phyloP scores from a whole-genome alignment of 2,888 invertebrate genomes.

The Escarpia spicata region DNA sequence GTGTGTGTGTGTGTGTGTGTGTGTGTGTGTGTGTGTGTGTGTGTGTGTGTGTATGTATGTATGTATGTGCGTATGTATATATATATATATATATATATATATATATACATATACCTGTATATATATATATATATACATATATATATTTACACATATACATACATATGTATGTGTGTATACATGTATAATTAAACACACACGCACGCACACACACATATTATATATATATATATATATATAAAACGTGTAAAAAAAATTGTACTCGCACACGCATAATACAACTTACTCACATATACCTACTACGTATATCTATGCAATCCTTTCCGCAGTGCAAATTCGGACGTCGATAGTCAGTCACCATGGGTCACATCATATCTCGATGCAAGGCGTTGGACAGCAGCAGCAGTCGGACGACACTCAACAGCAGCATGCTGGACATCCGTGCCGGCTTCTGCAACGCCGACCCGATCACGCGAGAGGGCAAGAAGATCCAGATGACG shows the following conservation, averaged over 20 bases:
- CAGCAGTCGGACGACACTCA: neutral
- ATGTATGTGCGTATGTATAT: neutral
- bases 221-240: too few species aligned
- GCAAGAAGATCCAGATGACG: conserved; percentile 49
- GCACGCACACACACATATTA: too few species aligned
- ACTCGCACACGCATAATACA: too few species aligned
- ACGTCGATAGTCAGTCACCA: neutral
- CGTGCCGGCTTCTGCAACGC: conserved; percentile 42
- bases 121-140: neutral
- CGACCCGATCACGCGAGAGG: conserved; percentile 44
- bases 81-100: neutral
- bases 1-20: too few species aligned
- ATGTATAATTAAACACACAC: neutral
- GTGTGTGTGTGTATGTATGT: neutral
- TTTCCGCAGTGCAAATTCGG: neutral
- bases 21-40: neutral
- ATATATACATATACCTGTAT: neutral
- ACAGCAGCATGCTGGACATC: conserved; percentile 36
- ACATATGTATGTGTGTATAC: neutral
- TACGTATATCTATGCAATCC: neutral
- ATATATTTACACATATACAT: neutral
- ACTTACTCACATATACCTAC: neutral
- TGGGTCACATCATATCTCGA: neutral
- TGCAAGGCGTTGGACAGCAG: neutral
- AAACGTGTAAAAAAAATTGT: too few species aligned